phyloP scores from a whole-genome alignment of 2,113 vertebrate genomes.

The Dasypus novemcinctus region DNA sequence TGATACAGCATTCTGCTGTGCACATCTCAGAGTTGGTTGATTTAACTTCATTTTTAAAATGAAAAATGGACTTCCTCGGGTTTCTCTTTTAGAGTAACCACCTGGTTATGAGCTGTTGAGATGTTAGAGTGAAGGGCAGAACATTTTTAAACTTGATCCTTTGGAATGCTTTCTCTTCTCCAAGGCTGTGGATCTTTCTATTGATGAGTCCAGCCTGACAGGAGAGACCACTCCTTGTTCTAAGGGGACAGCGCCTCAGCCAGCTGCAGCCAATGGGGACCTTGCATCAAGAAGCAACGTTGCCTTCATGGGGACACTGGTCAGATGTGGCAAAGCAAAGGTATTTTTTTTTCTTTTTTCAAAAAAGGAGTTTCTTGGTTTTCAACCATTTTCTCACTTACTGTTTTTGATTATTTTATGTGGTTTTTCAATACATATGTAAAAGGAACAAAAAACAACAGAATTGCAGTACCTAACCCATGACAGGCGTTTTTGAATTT shows the following conservation, averaged over 20 bases:
- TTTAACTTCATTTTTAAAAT: not conserved
- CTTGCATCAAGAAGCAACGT: constrained; percentile 96
- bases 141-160: not conserved
- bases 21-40: constrained; percentile 2
- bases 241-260: constrained; percentile 90
- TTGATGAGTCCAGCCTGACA: constrained; percentile 97
- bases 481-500: not conserved
- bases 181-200: constrained; percentile 91
- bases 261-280: constrained; percentile 88
- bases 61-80: not conserved
- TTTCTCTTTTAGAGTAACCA: not conserved
- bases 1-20: not conserved
- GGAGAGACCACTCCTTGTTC: constrained; percentile 94
- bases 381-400: not conserved
- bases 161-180: constrained; percentile 34
- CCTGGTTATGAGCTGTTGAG: not conserved
- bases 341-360: constrained; percentile 78
- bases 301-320: constrained; percentile 98
- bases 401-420: not conserved
- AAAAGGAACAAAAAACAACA: constrained; percentile 7
- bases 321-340: constrained; percentile 98
- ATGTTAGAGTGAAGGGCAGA: not conserved
- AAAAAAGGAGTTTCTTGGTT: constrained; percentile 3
- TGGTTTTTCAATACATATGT: not conserved
- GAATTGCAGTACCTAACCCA: not conserved